Percentiles rank a stretch among this genome's conserved stretches.
phyloP scores from a whole-genome alignment of 2,888 invertebrate species.

The Chironomus tentans region DNA sequence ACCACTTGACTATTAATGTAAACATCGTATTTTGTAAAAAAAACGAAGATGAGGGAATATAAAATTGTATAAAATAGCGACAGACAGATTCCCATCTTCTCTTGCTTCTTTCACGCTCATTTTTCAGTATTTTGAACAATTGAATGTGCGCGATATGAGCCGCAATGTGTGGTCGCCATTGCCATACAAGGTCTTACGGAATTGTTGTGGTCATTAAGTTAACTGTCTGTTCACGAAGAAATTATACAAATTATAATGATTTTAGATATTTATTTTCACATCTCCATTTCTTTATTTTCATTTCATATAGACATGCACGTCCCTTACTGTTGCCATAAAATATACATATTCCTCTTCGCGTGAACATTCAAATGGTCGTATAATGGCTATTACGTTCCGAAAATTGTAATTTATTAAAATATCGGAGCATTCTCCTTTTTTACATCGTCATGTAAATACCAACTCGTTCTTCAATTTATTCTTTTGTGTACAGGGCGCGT shows the following conservation, averaged over 20 bases:
- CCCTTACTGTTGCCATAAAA: not conserved
- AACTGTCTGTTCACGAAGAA: conserved; percentile 21
- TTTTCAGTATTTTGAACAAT: not conserved
- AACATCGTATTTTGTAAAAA: not conserved
- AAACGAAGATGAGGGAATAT: no score
- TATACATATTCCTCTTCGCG: not conserved
- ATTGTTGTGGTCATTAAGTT: conserved; percentile 13
- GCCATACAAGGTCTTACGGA: not conserved
- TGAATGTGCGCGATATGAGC: not conserved
- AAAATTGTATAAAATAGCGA: no score
- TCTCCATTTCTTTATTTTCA: not conserved
- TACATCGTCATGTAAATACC: not conserved
- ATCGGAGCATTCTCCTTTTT: conserved; percentile 1
- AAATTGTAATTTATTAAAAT: conserved; percentile 18
- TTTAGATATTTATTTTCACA: conserved; percentile 23
- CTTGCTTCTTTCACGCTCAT: not conserved
- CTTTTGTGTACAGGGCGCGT: not conserved
- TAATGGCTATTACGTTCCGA: not conserved
- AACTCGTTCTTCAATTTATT: not conserved
- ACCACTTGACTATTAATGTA: conserved; percentile 23
- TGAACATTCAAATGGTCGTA: not conserved
- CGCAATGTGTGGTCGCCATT: not conserved
- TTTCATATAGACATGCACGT: no score
- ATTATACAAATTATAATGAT: conserved; percentile 26
- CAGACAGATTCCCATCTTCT: not conserved